Evolutionary conservation across 2,113 vertebrate species (phyloP), one percentile per base, ranked within the genome.

Genomic region (Parotia lawesii): DNA sequence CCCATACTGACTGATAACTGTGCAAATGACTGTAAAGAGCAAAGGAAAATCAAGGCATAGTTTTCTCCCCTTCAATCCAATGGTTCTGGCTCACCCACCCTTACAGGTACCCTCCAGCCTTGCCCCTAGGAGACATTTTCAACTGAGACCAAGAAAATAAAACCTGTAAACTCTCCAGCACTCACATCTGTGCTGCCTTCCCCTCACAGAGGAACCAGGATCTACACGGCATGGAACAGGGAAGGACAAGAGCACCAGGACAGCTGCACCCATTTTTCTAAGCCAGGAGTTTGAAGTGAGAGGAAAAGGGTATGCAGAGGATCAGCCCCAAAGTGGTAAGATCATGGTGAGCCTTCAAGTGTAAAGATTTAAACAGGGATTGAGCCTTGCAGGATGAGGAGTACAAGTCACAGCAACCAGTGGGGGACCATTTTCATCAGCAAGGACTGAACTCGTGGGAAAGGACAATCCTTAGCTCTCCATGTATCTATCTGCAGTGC

Each of bases 171-270:
- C 15, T 24, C 35, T 53, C n/a, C 53, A 79, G 15, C 11, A 24
- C 11, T 38, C 21, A 10, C 10, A 27, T 72, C 7, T 27, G 17
- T 28, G 37, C 62, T 91, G 24, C n/a, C 22, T 88, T 76, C 22
- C n/a, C 20, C 29, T 64, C 6, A 4, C 33, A 69, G 48, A 37
- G 7, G 14, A 50, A 35, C 14, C 13, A 33, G 19, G 9, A 14
- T 37, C 56, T 40, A 16, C 22, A 15, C 0, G 0, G 9, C 4
- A 3, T 16, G 12, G 11, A 14, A 66, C 20, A 1, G 1, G 27
- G 20, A 19, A 60, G 15, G 27, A 56, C 21, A 51, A 53, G 61
- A 60, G 5, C 33, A 31, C 35, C 35, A 18, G 17, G 21, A 38
- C 9, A 67, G 3, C 5, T 27, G 25, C 23, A 58, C 11, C 14